phyloP scores from a whole-genome alignment of 2,888 invertebrate species.

The Gastracanthus pulcherrimus region DNA sequence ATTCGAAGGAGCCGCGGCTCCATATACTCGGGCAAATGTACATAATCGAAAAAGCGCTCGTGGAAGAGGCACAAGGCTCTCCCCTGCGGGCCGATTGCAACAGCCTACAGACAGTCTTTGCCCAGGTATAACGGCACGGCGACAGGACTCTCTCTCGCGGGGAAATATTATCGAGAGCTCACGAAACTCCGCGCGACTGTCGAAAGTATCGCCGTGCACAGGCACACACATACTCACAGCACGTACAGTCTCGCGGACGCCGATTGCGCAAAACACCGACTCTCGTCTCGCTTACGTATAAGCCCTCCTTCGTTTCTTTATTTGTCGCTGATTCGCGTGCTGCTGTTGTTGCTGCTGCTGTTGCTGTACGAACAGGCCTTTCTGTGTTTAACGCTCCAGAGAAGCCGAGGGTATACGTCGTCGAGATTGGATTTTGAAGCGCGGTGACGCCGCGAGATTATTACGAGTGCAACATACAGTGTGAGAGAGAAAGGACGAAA shows the following conservation, averaged over 20 bases:
- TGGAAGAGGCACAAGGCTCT: conserved; percentile 1
- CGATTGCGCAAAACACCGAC: neutral
- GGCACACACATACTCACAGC: neutral
- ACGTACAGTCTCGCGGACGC: neutral
- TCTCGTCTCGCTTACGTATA: neutral
- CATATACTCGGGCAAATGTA: no score
- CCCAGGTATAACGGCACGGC: neutral
- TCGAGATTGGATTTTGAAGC: neutral
- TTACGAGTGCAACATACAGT: no score
- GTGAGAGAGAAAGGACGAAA: no score
- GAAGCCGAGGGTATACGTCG: neutral
- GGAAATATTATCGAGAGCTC: conserved; percentile 10
- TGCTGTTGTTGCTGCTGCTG: neutral
- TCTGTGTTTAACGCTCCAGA: neutral
- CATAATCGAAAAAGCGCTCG: neutral
- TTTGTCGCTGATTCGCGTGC: neutral
- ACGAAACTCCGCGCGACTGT: neutral
- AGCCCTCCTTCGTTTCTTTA: conserved; percentile 1
- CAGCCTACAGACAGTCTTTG: neutral
- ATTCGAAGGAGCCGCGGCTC: no score
- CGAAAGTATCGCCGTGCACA: neutral
- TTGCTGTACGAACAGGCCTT: neutral
- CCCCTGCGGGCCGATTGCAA: neutral
- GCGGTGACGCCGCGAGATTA: no score
- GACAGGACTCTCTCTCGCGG: neutral